Conservation (phyloP, 92 coral and sea anemone species). For the Epizoanthus scotinus region DNA sequence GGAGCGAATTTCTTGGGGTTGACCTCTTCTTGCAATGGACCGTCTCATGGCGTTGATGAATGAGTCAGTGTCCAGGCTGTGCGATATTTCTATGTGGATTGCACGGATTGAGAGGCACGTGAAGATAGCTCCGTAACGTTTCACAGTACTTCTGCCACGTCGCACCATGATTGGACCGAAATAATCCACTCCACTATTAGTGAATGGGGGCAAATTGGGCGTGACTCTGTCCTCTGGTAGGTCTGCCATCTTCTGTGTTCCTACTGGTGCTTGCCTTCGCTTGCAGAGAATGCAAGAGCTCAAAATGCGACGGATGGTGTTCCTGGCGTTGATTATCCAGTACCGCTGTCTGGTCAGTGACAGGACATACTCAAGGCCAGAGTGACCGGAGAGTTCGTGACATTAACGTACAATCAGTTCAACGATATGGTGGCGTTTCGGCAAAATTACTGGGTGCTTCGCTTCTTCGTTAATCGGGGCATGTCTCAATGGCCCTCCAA, state of each 20-base stretch:
- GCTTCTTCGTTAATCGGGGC: conserved; percentile 37
- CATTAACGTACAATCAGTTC: conserved; percentile 40
- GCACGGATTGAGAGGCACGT: conserved; percentile 37
- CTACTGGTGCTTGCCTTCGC: conserved; percentile 31
- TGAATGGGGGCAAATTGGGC: conserved; percentile 27
- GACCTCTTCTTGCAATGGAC: conserved; percentile 25
- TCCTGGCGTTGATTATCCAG: conserved; percentile 31
- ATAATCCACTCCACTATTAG: conserved; percentile 28
- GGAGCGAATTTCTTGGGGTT: conserved; percentile 31
- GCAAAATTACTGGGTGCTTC: conserved; percentile 34
- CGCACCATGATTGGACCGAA: conserved; percentile 32
- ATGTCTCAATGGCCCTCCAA: conserved; percentile 49
- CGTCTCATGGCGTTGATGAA: conserved; percentile 32
- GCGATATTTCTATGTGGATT: conserved; percentile 48
- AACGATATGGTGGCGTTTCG: conserved; percentile 43
- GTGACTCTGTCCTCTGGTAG: conserved; percentile 39
- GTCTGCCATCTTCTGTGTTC: conserved; percentile 48
- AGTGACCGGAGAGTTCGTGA: conserved; percentile 44
- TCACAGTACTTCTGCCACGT: conserved; percentile 38
- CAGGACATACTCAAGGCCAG: conserved; percentile 44
- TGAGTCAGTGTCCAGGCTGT: conserved; percentile 39
- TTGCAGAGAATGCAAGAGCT: conserved; percentile 28
- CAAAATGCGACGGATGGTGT: conserved; percentile 10
- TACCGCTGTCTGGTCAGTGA: conserved; percentile 20
- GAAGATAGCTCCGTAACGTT: conserved; percentile 41